These are phyloP conservation scores for Tachyglossus aculeatus DNA, from an alignment of 2,797 vertebrate species.

Conservation along the genomic window DNA sequence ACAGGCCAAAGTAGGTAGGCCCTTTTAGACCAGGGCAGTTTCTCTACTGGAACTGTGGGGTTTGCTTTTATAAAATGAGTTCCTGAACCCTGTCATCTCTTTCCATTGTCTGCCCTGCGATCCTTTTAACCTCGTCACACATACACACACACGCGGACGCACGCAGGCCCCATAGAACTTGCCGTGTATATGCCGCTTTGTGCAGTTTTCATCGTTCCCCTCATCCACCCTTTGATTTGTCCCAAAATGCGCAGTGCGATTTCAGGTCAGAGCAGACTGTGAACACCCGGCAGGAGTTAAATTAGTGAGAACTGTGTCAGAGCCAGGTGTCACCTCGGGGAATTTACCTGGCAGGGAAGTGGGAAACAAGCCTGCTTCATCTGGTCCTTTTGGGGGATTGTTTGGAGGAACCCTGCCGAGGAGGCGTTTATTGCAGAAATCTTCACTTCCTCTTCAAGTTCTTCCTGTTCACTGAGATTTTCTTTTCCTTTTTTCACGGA, in stretches of 20 bases:
- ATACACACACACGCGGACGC: background rate
- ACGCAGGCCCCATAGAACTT: background rate
- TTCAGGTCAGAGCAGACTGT: constrained; percentile 1
- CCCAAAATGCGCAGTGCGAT: background rate
- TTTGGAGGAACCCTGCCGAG: background rate
- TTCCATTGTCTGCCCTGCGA: too few relatives aligned
- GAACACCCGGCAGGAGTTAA: constrained; percentile 37
- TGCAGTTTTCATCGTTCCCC: constrained; percentile 25
- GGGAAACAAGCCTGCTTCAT: too few relatives aligned
- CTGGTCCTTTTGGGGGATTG: background rate
- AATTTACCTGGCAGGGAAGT: constrained; percentile 14
- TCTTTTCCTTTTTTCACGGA: too few relatives aligned
- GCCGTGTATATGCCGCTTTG: background rate
- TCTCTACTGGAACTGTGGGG: too few relatives aligned
- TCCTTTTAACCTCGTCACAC: too few relatives aligned
- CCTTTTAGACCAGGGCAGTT: too few relatives aligned
- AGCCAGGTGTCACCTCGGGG: constrained; percentile 33
- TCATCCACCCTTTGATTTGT: constrained; percentile 34
- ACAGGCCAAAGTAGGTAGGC: too few relatives aligned
- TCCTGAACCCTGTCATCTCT: too few relatives aligned
- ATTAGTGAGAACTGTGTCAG: background rate
- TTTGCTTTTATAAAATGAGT: too few relatives aligned
- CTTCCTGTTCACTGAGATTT: too few relatives aligned
- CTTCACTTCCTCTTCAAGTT: too few relatives aligned
- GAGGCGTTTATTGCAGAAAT: constrained; percentile 4